Percentiles rank a stretch among this genome's conserved stretches.
phyloP scores from a whole-genome alignment of 2,113 vertebrate genomes.

The Lasiurus borealis region DNA sequence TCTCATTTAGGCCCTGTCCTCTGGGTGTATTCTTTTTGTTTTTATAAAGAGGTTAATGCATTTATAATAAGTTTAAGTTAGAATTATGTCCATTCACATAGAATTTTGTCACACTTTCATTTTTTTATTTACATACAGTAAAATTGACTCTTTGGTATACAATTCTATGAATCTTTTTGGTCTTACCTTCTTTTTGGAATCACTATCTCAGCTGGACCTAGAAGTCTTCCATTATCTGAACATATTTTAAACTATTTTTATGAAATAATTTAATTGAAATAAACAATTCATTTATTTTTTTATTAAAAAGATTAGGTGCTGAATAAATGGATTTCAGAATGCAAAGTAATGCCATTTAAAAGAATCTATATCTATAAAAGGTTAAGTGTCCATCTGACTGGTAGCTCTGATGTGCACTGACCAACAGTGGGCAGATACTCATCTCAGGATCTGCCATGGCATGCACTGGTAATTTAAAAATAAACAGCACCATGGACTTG shows the following conservation, averaged over 20 bases:
- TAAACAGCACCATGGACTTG: too few relatives aligned
- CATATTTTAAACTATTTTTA: background rate
- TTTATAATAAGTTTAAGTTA: background rate
- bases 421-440: too few relatives aligned
- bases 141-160: background rate
- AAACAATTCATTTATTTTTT: background rate
- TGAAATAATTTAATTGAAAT: background rate
- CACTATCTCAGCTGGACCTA: background rate
- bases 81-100: background rate
- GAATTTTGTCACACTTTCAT: background rate
- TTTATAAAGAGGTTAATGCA: background rate
- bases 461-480: too few relatives aligned
- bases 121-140: background rate
- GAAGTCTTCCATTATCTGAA: background rate
- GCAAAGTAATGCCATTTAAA: constrained; percentile 6
- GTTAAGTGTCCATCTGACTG: too few relatives aligned
- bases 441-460: too few relatives aligned
- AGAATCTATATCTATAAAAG: background rate
- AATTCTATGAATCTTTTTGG: background rate
- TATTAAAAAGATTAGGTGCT: background rate
- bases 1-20: background rate
- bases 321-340: background rate
- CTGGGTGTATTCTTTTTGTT: background rate
- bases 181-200: constrained; percentile 27
- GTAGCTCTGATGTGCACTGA: too few relatives aligned